Percentiles rank a stretch among this genome's conserved stretches.
Evolutionary conservation across 2,888 invertebrate genomes (phyloP).

Genomic region (Drosophila tripunctata): DNA sequence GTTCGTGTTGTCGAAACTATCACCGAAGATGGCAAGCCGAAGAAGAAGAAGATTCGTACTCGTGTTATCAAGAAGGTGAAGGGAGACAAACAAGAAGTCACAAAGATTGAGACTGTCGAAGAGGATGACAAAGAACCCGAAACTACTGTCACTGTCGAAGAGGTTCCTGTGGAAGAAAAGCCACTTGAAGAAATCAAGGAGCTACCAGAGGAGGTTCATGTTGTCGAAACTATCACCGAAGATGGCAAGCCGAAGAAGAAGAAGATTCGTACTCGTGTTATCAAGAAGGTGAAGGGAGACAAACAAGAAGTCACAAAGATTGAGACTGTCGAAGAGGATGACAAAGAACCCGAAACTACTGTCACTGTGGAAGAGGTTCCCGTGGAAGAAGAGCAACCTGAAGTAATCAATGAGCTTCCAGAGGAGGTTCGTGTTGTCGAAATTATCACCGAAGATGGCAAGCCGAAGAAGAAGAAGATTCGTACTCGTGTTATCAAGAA

Average conservation of each 20-base stretch:
- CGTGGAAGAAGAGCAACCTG: constrained; percentile 8
- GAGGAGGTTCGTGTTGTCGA: constrained; percentile 24
- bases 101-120: constrained; percentile 31
- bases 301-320: constrained; percentile 38
- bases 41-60: constrained; percentile 33
- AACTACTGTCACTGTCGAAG: constrained; percentile 23
- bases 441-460: constrained; percentile 11
- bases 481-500: constrained; percentile 31
- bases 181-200: constrained; percentile 14
- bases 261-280: constrained; percentile 35
- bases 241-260: constrained; percentile 30
- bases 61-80: constrained; percentile 31
- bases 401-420: constrained; percentile 18
- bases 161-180: constrained; percentile 5
- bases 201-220: constrained; percentile 27
- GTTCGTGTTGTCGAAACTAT: constrained; percentile 15
- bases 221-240: constrained; percentile 20
- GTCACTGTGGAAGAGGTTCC: constrained; percentile 22
- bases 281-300: constrained; percentile 35
- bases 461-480: constrained; percentile 28
- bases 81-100: constrained; percentile 32
- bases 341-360: constrained; percentile 24
- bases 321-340: constrained; percentile 29
- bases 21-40: constrained; percentile 20
- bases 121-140: constrained; percentile 27